phyloP scores from a whole-genome alignment of 2,113 vertebrate genomes.

The Poeciliopsis turrubarensis region DNA sequence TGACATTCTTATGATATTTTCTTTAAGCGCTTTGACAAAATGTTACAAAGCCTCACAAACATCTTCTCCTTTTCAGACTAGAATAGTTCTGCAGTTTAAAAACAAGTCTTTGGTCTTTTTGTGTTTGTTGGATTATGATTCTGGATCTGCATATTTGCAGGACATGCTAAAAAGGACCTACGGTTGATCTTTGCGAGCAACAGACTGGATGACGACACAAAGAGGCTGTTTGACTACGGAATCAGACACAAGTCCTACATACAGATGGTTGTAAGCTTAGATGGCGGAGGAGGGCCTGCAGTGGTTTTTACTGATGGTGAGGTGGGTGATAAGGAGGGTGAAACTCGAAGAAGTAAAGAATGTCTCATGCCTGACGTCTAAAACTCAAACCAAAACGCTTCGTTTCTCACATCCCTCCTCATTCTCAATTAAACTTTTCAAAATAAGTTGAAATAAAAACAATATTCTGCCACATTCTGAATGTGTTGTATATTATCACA shows the following conservation, averaged over 20 bases:
- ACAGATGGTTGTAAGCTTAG: slow-evolving; percentile 27
- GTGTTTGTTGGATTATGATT: background rate
- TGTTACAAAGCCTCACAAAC: too few species aligned
- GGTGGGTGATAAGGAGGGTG: background rate
- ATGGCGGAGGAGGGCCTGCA: slow-evolving; percentile 39
- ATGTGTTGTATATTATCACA: too few species aligned
- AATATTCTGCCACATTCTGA: too few species aligned
- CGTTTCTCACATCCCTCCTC: background rate
- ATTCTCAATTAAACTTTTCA: too few species aligned
- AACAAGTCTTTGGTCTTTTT: background rate
- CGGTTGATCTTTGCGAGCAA: slow-evolving; percentile 59
- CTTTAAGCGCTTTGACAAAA: too few species aligned
- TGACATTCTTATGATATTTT: too few species aligned
- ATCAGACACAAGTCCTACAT: slow-evolving; percentile 60
- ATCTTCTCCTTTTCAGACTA: background rate
- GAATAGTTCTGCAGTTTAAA: background rate
- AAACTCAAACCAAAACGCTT: background rate
- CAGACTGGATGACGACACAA: slow-evolving; percentile 27
- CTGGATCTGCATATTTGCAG: background rate
- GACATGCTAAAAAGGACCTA: background rate
- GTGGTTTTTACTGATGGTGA: background rate
- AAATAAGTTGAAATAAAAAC: too few species aligned
- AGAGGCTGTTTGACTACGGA: slow-evolving; percentile 38
- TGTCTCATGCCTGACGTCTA: background rate
- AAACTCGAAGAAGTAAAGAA: background rate